phyloP scores from a whole-genome alignment of 2,113 vertebrate genomes.

The Notarius quadriscutis region DNA sequence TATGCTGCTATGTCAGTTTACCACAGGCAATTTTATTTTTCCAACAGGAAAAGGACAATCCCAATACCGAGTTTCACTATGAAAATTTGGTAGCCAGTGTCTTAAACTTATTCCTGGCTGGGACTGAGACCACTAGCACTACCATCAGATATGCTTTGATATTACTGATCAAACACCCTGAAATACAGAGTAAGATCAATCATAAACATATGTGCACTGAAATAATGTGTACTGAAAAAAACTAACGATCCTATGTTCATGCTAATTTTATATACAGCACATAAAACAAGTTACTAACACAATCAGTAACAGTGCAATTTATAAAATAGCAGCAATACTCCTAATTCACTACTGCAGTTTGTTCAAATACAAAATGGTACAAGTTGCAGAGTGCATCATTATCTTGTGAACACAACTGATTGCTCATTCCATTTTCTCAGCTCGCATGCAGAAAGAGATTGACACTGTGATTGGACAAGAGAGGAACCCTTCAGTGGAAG shows the following conservation, averaged over 20 bases:
- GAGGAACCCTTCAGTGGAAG: conserved; percentile 71
- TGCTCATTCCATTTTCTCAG: conserved; percentile 57
- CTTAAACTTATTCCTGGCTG: conserved; percentile 73
- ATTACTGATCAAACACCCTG: conserved; percentile 73
- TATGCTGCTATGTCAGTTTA: not conserved
- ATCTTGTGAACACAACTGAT: not conserved
- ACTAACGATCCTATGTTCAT: not conserved
- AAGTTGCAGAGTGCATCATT: not conserved
- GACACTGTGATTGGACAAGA: conserved; percentile 73
- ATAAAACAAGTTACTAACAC: not conserved
- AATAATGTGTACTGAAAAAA: not conserved
- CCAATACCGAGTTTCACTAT: conserved; percentile 67
- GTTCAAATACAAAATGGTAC: not conserved
- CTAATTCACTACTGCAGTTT: not conserved
- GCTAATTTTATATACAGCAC: not conserved
- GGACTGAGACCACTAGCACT: conserved; percentile 77
- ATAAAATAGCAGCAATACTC: not conserved
- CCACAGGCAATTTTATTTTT: not conserved
- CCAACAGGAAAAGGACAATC: conserved; percentile 67
- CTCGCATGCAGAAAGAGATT: conserved; percentile 81
- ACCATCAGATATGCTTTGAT: conserved; percentile 72
- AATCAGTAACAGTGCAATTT: not conserved
- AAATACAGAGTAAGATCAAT: conserved; percentile 69
- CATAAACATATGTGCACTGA: not conserved
- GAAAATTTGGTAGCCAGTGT: conserved; percentile 70